These are phyloP conservation scores for Rutpela maculata DNA, from an alignment of 2,888 invertebrate genomes.

Conservation along the genomic window DNA sequence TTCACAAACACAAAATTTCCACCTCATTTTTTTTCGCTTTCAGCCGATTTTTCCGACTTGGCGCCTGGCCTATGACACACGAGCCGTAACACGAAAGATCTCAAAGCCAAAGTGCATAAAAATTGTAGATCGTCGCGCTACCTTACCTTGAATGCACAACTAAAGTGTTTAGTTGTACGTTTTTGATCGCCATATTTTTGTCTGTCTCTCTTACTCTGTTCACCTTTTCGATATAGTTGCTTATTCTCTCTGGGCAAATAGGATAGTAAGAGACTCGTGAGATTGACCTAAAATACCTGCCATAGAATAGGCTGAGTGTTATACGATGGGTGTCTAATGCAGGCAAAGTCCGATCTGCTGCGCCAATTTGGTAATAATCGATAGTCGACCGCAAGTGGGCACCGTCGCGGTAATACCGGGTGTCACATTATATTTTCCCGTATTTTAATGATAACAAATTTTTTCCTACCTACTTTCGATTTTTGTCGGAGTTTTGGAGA, in stretches of 20 bases:
- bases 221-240: slow-evolving; percentile 41
- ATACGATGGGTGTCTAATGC: slow-evolving; percentile 27
- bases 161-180: slow-evolving; percentile 45
- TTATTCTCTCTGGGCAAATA: slow-evolving; percentile 43
- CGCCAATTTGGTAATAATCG: not conserved
- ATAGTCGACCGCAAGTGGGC: not conserved
- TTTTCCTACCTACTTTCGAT: no score
- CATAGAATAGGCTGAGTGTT: slow-evolving; percentile 50
- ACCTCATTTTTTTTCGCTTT: no score
- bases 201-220: slow-evolving; percentile 42
- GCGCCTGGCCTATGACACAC: slow-evolving; percentile 2
- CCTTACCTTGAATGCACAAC: slow-evolving; percentile 64
- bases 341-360: not conserved
- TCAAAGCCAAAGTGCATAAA: slow-evolving; percentile 63
- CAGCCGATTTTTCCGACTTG: no score
- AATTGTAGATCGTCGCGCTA: slow-evolving; percentile 64
- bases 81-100: slow-evolving; percentile 57
- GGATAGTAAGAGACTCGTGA: slow-evolving; percentile 46
- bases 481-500: no score
- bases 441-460: no score
- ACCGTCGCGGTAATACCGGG: no score
- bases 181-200: slow-evolving; percentile 54
- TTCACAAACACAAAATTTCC: no score
- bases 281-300: slow-evolving; percentile 54
- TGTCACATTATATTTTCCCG: no score